These are phyloP conservation scores for Meandrina meandrites DNA, from an alignment of 92 coral and sea anemone genomes.

Conservation along the genomic window DNA sequence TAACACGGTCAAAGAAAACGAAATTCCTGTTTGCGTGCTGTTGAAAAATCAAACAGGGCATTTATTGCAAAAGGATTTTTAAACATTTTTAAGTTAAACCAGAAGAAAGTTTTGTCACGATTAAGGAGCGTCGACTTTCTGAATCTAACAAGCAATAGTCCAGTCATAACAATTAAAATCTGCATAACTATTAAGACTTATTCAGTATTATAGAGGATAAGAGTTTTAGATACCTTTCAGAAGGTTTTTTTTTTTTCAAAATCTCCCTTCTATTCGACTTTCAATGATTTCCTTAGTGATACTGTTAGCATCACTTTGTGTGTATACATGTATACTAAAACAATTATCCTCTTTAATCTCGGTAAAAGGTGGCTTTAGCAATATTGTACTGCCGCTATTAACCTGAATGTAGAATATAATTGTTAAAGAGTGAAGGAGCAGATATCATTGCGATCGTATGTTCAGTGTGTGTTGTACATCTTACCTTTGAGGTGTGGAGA, in stretches of 20 bases:
- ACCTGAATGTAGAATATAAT: background rate
- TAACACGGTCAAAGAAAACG: too few relatives aligned
- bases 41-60: too few relatives aligned
- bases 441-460: background rate
- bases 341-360: too few relatives aligned
- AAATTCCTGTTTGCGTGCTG: too few relatives aligned
- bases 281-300: background rate
- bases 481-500: conserved; percentile 8
- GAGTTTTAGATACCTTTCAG: background rate
- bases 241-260: background rate
- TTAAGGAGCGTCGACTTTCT: background rate
- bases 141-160: background rate
- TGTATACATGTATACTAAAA: background rate
- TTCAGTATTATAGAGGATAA: background rate
- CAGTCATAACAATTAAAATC: background rate
- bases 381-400: background rate
- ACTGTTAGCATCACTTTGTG: background rate
- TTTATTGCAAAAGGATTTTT: background rate
- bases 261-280: background rate
- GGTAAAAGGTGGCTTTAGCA: too few relatives aligned
- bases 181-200: background rate
- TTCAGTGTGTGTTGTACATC: background rate
- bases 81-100: background rate
- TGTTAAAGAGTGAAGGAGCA: background rate
- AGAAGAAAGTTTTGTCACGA: background rate